Evolutionary conservation across 2,797 vertebrate species (phyloP), one percentile per base, ranked within the genome.

Genomic region (Chelonia mydas): DNA sequence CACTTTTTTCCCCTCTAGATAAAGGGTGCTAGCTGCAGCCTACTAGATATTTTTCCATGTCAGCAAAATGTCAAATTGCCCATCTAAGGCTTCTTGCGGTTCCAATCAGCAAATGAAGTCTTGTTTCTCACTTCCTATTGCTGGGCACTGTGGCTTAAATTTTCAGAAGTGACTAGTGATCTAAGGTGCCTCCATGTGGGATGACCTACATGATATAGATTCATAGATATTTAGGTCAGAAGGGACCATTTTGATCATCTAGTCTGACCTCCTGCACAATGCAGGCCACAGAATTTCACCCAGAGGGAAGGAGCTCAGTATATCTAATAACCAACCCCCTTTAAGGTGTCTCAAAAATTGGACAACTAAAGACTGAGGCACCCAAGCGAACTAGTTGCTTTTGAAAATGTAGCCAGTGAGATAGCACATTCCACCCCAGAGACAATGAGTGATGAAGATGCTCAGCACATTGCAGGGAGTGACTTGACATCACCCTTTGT

Each of bases 341-440:
- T 50, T 0, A 0, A 15, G 78, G 54, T 53, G 25, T 77, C 41
- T 76, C 41, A 47, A 76, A 76, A 76, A 47, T 45, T 13, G 21
- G 41, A 45, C 25, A 76, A 25, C 41, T 21, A 47, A 27, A 45
- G 41, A 45, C 1, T 6, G 1, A 4, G 28, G 21, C 21, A 77
- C 3, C 6, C 10, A 45, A 51, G 1, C 1, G 7, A 33, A 10
- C 21, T 55, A 53, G 74, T 27, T n/a, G 19, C 11, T 0, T 0
- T 25, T 49, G 54, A 45, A 27, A 68, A 53, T 31, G 54, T 3
- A 55, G 17, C 11, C 47, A 55, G 83, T 1, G 1, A 89, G 33
- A 51, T 47, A 68, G 25, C 2, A 45, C 72, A 76, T 76, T 47
- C 72, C 41, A 41, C 41, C 25, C 11, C 17, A 72, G 41, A 45